These are phyloP conservation scores for Prostheceraeus crozeri DNA, from an alignment of 2,888 invertebrate genomes.

Conservation along the genomic window DNA sequence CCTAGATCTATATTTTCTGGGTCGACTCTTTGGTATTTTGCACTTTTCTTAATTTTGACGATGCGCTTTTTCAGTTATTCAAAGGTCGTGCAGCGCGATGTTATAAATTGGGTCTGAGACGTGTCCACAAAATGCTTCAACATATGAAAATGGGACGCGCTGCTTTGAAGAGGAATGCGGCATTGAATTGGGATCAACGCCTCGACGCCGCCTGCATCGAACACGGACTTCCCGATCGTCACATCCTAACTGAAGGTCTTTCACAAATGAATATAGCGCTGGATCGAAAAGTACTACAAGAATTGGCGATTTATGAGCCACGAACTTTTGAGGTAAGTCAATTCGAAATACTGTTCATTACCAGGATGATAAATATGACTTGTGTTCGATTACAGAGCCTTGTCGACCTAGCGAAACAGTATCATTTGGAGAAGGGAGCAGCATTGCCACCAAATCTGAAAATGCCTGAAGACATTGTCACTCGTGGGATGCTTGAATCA, in stretches of 20 bases:
- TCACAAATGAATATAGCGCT: constrained; percentile 34
- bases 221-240: constrained; percentile 37
- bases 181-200: constrained; percentile 40
- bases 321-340: constrained; percentile 29
- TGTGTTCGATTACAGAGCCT: constrained; percentile 10
- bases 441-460: constrained; percentile 27
- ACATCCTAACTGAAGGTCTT: constrained; percentile 41
- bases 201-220: constrained; percentile 41
- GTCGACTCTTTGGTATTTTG: too few relatives aligned
- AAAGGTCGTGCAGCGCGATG: too few relatives aligned
- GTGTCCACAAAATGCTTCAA: constrained; percentile 27
- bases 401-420: constrained; percentile 31
- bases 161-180: neutral
- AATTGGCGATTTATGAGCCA: constrained; percentile 34
- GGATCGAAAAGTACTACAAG: constrained; percentile 30
- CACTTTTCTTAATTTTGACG: too few relatives aligned
- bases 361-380: neutral
- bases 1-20: too few relatives aligned
- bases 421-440: neutral
- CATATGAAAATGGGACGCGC: constrained; percentile 6
- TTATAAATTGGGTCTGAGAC: constrained; percentile 9
- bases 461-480: constrained; percentile 6
- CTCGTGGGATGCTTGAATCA: constrained; percentile 29
- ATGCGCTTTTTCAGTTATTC: too few relatives aligned
- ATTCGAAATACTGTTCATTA: neutral